Evolutionary conservation across 2,113 vertebrate genomes (phyloP).

Genomic region (Microcebus jonahi): DNA sequence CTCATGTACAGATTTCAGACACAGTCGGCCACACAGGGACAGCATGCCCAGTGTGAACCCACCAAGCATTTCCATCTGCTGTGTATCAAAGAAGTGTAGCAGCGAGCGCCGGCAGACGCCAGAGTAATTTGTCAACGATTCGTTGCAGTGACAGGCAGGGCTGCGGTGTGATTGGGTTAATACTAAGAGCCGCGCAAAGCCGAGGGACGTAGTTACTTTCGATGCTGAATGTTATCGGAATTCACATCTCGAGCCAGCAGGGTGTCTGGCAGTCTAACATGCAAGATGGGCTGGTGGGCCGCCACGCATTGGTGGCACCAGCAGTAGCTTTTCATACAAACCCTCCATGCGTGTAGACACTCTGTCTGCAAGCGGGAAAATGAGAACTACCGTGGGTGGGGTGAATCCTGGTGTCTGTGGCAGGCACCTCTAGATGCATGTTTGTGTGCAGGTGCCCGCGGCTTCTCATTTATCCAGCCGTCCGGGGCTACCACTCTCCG

Average conservation of each 20-base stretch:
- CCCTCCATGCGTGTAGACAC: slow-evolving; percentile 51
- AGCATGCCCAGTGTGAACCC: accelerated
- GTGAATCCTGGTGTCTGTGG: slow-evolving; percentile 81
- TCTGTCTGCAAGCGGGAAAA: slow-evolving; percentile 66
- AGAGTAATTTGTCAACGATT: slow-evolving; percentile 43
- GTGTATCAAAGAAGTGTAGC: not conserved
- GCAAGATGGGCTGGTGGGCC: slow-evolving; percentile 15
- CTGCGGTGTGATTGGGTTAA: slow-evolving; percentile 52
- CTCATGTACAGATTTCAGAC: not conserved
- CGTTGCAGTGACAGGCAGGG: slow-evolving; percentile 39
- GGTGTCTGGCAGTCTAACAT: slow-evolving; percentile 62
- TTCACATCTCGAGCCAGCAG: slow-evolving; percentile 64
- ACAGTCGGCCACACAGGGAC: accelerated
- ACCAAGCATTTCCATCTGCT: not conserved
- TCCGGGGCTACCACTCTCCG: slow-evolving; percentile 78
- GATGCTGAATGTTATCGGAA: slow-evolving; percentile 63
- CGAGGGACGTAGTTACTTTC: slow-evolving; percentile 59
- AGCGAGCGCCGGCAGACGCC: not conserved
- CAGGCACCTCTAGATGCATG: slow-evolving; percentile 60
- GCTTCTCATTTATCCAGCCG: slow-evolving; percentile 80
- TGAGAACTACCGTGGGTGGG: slow-evolving; percentile 59
- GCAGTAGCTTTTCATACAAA: slow-evolving; percentile 55
- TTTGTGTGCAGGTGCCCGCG: slow-evolving; percentile 72
- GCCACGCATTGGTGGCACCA: slow-evolving; percentile 48
- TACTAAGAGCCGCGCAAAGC: not conserved